phyloP scores from a whole-genome alignment of 2,113 vertebrate species.

The Malurus melanocephalus region DNA sequence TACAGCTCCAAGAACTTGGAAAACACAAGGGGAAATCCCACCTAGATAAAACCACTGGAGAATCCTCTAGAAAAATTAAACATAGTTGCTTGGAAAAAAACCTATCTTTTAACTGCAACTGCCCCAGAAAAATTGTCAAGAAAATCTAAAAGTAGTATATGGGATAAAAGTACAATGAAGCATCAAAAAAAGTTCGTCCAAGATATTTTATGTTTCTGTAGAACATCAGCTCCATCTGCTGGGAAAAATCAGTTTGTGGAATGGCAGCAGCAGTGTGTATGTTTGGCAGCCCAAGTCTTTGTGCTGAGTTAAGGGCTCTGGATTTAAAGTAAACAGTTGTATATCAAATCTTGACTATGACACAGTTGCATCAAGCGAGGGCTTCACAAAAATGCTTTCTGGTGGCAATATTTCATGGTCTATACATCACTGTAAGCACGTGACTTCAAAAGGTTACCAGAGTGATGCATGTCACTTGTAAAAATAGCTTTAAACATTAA shows the following conservation, averaged over 20 bases:
- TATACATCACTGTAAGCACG: background rate
- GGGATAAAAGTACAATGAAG: background rate
- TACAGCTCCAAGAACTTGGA: background rate
- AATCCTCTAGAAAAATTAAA: background rate
- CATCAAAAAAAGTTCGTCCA: background rate
- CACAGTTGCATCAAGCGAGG: background rate
- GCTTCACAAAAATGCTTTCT: background rate
- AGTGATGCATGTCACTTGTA: accelerated
- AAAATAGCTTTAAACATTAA: background rate
- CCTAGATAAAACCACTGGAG: background rate
- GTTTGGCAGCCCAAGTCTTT: background rate
- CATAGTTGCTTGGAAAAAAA: background rate
- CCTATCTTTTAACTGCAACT: background rate
- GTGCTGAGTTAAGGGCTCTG: background rate
- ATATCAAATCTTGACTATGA: background rate
- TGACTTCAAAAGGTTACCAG: background rate
- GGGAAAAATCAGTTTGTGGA: background rate
- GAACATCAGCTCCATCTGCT: conserved; percentile 62
- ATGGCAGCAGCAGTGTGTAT: background rate
- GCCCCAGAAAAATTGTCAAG: background rate
- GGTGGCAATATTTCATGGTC: background rate
- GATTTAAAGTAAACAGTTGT: background rate
- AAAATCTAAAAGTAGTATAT: background rate
- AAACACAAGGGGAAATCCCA: background rate
- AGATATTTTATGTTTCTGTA: background rate